Percentiles rank a stretch among this genome's conserved stretches.
Evolutionary conservation across 2,797 vertebrate genomes (phyloP).

Genomic region (Gymnothorax javanicus): DNA sequence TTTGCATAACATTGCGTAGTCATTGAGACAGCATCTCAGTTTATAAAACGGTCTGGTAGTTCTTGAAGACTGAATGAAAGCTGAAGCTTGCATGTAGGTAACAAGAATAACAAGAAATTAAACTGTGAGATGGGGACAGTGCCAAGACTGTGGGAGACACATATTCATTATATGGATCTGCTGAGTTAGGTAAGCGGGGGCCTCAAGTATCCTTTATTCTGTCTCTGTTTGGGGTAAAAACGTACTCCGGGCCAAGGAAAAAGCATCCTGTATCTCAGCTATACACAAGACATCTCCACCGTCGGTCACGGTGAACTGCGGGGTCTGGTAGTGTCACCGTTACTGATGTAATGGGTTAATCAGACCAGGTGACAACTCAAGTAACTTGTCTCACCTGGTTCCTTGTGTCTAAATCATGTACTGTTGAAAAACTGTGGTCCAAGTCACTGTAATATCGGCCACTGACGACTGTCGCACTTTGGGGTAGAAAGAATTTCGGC

Average conservation of each 20-base stretch:
- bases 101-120: background rate
- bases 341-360: background rate
- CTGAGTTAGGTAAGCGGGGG: background rate
- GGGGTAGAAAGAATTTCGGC: no score
- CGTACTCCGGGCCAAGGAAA: background rate
- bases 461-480: no score
- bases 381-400: background rate
- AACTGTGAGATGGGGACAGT: background rate
- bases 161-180: background rate
- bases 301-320: background rate
- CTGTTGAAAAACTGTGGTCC: no score
- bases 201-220: background rate
- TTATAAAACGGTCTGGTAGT: background rate
- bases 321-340: background rate
- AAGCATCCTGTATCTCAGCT: background rate
- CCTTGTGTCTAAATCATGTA: no score
- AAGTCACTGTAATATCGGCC: no score
- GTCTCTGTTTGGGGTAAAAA: background rate
- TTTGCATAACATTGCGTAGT: background rate
- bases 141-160: background rate
- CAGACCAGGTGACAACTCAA: background rate
- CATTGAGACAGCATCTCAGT: background rate
- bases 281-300: background rate
- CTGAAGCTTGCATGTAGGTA: background rate
- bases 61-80: background rate